Percentiles rank a stretch among this genome's conserved stretches.
Conservation (phyloP, 2,888 invertebrate species). For the Aphrophora alni region DNA sequence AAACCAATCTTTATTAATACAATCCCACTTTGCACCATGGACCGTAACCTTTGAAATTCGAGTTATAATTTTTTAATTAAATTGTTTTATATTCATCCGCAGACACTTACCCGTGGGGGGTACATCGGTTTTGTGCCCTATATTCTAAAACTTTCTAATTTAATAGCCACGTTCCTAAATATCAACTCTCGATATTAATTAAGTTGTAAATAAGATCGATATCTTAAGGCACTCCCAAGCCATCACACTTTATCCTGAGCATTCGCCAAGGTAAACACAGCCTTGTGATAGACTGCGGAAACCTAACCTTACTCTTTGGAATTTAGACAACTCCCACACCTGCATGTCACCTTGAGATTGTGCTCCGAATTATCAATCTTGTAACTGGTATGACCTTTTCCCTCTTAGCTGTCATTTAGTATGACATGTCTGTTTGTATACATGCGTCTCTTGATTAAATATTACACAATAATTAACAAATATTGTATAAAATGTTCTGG, state of each 20-base stretch:
- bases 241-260: neutral
- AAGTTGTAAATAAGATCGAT: neutral
- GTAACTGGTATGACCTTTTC: neutral
- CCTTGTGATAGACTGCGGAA: neutral
- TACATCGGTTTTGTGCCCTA: neutral
- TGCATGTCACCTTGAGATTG: neutral
- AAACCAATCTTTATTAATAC: too few relatives aligned
- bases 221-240: neutral
- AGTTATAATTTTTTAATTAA: neutral
- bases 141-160: neutral
- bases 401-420: neutral
- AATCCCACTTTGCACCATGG: too few relatives aligned
- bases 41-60: neutral
- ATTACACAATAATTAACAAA: conserved; percentile 9
- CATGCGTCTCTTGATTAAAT: neutral
- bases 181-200: neutral
- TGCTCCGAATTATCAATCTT: neutral
- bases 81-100: neutral
- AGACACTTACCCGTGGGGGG: neutral
- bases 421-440: neutral
- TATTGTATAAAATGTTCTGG: neutral
- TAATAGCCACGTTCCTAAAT: neutral
- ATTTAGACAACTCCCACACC: conserved; percentile 9
- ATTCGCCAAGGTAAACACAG: conserved; percentile 5
- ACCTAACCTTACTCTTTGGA: conserved; percentile 6